phyloP scores from a whole-genome alignment of 2,888 invertebrate species.

The Amblyteles armatorius region DNA sequence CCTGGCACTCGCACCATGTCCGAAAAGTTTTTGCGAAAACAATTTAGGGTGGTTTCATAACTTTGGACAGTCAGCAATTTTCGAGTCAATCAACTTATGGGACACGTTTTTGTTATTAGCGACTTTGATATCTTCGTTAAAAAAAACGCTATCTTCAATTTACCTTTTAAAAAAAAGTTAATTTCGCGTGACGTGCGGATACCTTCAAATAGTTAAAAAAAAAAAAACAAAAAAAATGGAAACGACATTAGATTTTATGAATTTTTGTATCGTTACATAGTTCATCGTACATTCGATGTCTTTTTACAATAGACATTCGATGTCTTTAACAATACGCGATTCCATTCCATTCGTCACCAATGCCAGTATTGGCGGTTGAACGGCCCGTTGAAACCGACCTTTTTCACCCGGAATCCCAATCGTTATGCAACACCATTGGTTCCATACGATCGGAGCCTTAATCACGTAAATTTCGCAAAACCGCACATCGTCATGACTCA shows the following conservation, averaged over 20 bases:
- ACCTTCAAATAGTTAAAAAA: no score
- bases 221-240: no score
- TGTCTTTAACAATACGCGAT: neutral
- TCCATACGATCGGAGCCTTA: neutral
- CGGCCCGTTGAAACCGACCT: neutral
- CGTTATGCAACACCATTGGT: neutral
- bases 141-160: neutral
- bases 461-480: slow-evolving; percentile 5
- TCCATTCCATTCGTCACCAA: neutral
- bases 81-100: no score
- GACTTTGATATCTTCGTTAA: neutral
- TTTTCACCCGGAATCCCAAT: slow-evolving; percentile 19
- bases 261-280: neutral
- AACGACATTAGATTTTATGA: neutral
- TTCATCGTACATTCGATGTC: neutral
- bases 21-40: neutral
- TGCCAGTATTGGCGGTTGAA: neutral
- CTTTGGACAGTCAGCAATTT: no score
- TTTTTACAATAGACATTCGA: neutral
- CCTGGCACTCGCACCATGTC: neutral
- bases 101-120: neutral
- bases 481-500: slow-evolving; percentile 5
- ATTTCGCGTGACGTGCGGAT: no score
- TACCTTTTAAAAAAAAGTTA: no score
- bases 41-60: neutral